A percentile compares a stretch with the other conserved stretches of the same genome.
Conservation (phyloP, 1,140 invertebrate genomes). For the Heliconius nattereri region DNA sequence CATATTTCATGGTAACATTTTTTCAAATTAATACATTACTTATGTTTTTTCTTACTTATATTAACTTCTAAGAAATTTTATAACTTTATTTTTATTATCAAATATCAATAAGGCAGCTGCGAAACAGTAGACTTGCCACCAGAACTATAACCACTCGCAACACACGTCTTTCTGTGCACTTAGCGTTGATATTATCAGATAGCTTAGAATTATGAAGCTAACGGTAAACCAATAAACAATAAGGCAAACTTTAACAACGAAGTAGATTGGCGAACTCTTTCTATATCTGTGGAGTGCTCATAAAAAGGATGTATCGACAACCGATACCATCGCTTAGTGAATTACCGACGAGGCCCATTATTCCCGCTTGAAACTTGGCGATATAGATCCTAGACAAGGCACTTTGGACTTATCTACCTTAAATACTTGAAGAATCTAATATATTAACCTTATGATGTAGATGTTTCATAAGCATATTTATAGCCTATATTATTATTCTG, state of each 20-base stretch:
- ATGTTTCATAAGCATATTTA: not conserved
- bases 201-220: constrained; percentile 27
- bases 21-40: no score
- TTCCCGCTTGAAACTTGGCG: constrained; percentile 47
- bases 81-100: no score
- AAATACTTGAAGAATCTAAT: not conserved
- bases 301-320: constrained; percentile 70
- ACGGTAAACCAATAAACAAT: constrained; percentile 34
- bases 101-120: not conserved
- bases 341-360: constrained; percentile 62
- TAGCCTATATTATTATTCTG: not conserved
- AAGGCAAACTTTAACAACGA: constrained; percentile 22
- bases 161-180: not conserved
- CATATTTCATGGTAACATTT: no score
- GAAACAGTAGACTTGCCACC: not conserved
- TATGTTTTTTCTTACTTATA: no score
- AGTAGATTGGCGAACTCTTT: constrained; percentile 58
- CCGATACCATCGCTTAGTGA: constrained; percentile 70
- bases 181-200: constrained; percentile 13
- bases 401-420: not conserved
- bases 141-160: not conserved
- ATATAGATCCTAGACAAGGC: constrained; percentile 41
- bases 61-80: no score
- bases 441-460: not conserved
- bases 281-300: constrained; percentile 61